Conservation (phyloP, 2,113 vertebrate species). For the Willisornis vidua region DNA sequence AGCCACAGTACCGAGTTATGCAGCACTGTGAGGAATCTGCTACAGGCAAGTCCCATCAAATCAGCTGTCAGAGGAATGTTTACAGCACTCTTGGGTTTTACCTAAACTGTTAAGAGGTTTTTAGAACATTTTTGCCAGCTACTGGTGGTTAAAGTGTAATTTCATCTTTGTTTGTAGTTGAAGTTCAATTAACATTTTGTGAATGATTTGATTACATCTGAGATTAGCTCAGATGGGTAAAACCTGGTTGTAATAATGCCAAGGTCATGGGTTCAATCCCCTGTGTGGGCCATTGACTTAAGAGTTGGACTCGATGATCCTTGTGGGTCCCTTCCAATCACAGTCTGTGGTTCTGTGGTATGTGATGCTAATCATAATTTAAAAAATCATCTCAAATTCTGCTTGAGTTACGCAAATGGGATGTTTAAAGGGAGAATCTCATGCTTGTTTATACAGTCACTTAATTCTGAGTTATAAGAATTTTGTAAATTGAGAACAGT, state of each 20-base stretch:
- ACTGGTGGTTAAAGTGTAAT: not conserved
- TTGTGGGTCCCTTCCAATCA: no score
- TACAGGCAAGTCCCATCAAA: constrained; percentile 78
- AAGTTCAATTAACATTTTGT: not conserved
- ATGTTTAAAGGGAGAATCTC: not conserved
- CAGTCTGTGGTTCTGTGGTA: no score
- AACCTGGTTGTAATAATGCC: no score
- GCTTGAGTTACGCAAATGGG: not conserved
- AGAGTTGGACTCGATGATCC: no score
- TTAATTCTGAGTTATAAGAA: not conserved
- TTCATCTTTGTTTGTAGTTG: not conserved
- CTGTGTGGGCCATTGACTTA: no score
- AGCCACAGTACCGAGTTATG: constrained; percentile 86
- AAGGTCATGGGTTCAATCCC: no score
- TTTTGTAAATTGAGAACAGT: not conserved
- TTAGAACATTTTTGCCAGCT: not conserved
- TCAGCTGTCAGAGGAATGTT: not conserved
- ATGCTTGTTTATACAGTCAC: not conserved
- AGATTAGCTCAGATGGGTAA: no score
- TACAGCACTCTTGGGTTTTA: not conserved
- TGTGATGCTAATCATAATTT: not conserved
- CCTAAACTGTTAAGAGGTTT: not conserved
- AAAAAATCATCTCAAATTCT: not conserved
- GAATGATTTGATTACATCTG: not conserved
- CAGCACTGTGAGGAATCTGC: constrained; percentile 78